phyloP scores from a whole-genome alignment of 2,888 invertebrate species.

The Steinernema scapterisci region DNA sequence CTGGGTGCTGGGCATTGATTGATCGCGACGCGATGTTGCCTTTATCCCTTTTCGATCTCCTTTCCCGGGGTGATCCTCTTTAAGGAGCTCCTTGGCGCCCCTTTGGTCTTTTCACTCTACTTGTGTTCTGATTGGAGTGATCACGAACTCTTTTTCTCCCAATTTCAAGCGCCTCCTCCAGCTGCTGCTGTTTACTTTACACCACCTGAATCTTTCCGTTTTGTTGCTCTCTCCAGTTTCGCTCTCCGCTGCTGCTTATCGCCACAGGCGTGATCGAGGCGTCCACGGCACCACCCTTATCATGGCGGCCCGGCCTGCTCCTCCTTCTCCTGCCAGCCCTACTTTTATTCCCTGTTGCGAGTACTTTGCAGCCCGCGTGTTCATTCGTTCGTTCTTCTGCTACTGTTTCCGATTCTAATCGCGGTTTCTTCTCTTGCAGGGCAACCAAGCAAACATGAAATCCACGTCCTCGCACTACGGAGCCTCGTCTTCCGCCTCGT shows the following conservation, averaged over 20 bases:
- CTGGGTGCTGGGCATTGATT: constrained; percentile 5
- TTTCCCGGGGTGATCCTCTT: too few relatives aligned
- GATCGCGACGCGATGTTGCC: neutral
- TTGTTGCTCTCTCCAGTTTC: constrained; percentile 7
- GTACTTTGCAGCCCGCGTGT: neutral
- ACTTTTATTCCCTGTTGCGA: constrained; percentile 25
- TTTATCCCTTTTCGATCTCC: too few relatives aligned
- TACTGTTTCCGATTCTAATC: neutral
- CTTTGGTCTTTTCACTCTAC: too few relatives aligned
- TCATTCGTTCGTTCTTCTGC: too few relatives aligned
- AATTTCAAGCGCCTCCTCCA: constrained; percentile 9
- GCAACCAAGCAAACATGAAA: constrained; percentile 17
- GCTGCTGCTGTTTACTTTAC: neutral
- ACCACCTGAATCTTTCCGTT: neutral
- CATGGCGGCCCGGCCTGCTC: constrained; percentile 1
- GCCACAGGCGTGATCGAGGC: constrained; percentile 19
- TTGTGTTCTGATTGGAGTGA: neutral
- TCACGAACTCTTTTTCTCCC: neutral
- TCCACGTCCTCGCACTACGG: constrained; percentile 31
- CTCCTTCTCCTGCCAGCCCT: neutral
- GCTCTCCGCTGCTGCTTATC: constrained; percentile 8
- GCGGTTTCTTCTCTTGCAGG: neutral
- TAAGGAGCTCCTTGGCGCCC: too few relatives aligned
- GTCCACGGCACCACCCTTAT: constrained; percentile 23
- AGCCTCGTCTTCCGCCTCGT: constrained; percentile 24